A percentile compares a stretch with the other conserved stretches of the same genome.
phyloP scores from a whole-genome alignment of 2,113 vertebrate species.

The Sinocyclocheilus maitianheensis region DNA sequence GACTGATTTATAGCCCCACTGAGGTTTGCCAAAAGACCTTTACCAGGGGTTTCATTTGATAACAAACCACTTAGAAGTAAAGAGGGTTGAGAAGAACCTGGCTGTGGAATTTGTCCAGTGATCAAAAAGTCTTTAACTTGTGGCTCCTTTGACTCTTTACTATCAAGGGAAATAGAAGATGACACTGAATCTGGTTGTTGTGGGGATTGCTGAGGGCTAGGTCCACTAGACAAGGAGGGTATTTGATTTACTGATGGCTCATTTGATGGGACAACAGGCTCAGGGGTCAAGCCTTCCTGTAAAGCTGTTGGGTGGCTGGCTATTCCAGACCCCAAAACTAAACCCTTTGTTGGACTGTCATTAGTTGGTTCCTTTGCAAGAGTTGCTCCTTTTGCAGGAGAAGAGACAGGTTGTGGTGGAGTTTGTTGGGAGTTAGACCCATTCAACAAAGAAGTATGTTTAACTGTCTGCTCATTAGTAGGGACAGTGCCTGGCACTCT shows the following conservation, averaged over 20 bases:
- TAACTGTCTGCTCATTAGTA: slow-evolving; percentile 15
- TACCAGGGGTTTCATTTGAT: slow-evolving; percentile 56
- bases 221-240: not conserved
- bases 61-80: slow-evolving; percentile 52
- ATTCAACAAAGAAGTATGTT: not conserved
- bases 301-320: not conserved
- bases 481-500: not conserved
- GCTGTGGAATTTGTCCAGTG: slow-evolving; percentile 58
- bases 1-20: slow-evolving; percentile 9
- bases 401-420: not conserved
- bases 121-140: slow-evolving; percentile 53
- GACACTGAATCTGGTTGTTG: not conserved
- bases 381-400: slow-evolving; percentile 37
- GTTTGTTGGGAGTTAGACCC: not conserved
- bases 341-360: slow-evolving; percentile 23
- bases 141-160: slow-evolving; percentile 1
- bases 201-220: not conserved
- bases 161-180: slow-evolving; percentile 1
- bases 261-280: not conserved
- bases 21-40: slow-evolving; percentile 1
- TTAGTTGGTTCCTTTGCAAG: slow-evolving; percentile 64
- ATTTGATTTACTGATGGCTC: not conserved
- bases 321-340: slow-evolving; percentile 7
- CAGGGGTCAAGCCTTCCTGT: not conserved
- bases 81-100: slow-evolving; percentile 61